Base-by-base conservation (phyloP, 2,797 vertebrate species). In the Pagetopsis macropterus region DNA sequence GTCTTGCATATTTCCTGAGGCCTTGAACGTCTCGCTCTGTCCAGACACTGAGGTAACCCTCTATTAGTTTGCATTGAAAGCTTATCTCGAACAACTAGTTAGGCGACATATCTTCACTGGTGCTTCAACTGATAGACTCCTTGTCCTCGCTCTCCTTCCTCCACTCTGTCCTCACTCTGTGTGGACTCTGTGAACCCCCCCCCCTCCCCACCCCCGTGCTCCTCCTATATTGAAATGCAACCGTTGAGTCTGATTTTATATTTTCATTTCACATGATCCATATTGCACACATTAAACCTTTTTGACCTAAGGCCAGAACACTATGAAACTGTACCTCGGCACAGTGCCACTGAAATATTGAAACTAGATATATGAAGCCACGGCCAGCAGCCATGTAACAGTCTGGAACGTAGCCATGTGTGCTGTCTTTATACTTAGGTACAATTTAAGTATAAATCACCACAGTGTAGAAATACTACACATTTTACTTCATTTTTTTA, bases 11-110 rank as follows among this genome's bases (percentile, higher is more conserved):
- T 69, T 70, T 70, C 65, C 73, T 63, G 61, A 27, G 77, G 64
- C 56, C 62, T n/a, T 49, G 46, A 60, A 14, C 2, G 46, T 57
- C 59, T 81, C 33, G 15, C 44, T 46, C 16, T 54, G 82, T 79
- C 67, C 81, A 90, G 86, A 86, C 81, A 15, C 65, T 11, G 51
- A 52, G 31, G 31, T 63, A 70, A 66, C 50, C 56, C 15, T 59
- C 52, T 44, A 6, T 21, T n/a, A 4, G 19, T 84, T 79, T 84
- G 61, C 65, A 72, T 79, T 78, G 64, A 73, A 45, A 79, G 21
- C 54, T 69, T n/a, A 59, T 72, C 82, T 77, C 6, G 83, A 73
- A 70, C 72, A 87, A 91, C 90, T 70, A 58, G 91, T 92, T 54
- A 7, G 56, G 72, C 63, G 0, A 81, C 91, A 91, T 89, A 86